Conservation (phyloP, 2,113 vertebrate species). For the Myiozetetes cayanensis region DNA sequence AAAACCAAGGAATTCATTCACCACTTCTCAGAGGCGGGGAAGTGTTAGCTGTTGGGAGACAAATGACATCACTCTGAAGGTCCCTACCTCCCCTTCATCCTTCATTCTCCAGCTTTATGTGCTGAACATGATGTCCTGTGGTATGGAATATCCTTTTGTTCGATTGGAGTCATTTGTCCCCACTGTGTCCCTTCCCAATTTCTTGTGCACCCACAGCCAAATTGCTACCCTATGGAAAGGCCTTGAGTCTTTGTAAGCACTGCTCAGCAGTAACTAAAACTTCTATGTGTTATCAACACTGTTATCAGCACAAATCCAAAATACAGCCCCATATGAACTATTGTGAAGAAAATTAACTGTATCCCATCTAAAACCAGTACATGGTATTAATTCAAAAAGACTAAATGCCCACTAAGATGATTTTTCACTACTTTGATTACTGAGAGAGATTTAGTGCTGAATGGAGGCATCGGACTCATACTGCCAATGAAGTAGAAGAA, state of each 20-base stretch:
- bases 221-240: background rate
- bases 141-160: background rate
- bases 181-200: accelerated
- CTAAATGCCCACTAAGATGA: background rate
- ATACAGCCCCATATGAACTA: background rate
- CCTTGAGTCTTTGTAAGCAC: background rate
- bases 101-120: background rate
- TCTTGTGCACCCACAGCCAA: background rate
- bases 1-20: background rate
- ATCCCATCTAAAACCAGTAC: background rate
- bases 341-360: background rate
- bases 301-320: background rate
- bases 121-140: no score
- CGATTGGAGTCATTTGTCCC: accelerated
- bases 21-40: background rate
- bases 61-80: accelerated
- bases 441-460: background rate
- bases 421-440: background rate
- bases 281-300: background rate
- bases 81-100: background rate
- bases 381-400: background rate
- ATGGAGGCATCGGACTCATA: background rate
- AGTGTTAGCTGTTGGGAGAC: accelerated
- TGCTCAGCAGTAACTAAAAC: background rate
- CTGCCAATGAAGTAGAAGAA: background rate